phyloP scores from a whole-genome alignment of 1,140 invertebrate genomes.

The Eupristina koningsbergeri region DNA sequence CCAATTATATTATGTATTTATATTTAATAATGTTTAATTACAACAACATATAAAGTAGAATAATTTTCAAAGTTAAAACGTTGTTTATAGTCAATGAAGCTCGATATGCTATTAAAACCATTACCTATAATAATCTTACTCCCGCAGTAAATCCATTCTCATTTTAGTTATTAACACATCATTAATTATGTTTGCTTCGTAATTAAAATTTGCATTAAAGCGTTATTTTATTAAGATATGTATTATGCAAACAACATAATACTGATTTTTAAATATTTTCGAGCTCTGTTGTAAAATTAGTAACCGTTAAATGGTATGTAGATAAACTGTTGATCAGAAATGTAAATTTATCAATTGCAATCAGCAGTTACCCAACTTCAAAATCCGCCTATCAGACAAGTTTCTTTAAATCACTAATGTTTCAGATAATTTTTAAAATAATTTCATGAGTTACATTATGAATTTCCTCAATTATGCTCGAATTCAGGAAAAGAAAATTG shows the following conservation, averaged over 20 bases:
- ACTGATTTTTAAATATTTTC: background rate
- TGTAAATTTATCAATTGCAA: too few species aligned
- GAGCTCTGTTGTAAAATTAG: too few species aligned
- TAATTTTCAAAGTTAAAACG: background rate
- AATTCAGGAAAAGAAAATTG: too few species aligned
- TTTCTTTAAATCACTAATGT: too few species aligned
- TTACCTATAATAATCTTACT: background rate
- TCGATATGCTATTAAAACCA: background rate
- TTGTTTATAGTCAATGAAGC: background rate
- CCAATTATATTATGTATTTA: background rate
- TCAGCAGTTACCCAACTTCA: too few species aligned
- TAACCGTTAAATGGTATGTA: too few species aligned
- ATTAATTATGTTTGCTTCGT: background rate
- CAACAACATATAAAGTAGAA: background rate
- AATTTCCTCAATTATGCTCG: too few species aligned
- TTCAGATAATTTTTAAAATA: too few species aligned
- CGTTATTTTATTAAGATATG: background rate
- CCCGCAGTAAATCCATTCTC: background rate
- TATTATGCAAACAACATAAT: background rate
- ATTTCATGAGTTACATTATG: too few species aligned
- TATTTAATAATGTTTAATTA: background rate
- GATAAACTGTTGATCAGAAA: too few species aligned
- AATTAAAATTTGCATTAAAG: background rate
- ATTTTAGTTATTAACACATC: background rate
- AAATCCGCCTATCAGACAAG: too few species aligned